Evolutionary conservation across 1,140 invertebrate genomes (phyloP), one percentile per base, ranked within the genome.

Genomic region (Tachypleus tridentatus): DNA sequence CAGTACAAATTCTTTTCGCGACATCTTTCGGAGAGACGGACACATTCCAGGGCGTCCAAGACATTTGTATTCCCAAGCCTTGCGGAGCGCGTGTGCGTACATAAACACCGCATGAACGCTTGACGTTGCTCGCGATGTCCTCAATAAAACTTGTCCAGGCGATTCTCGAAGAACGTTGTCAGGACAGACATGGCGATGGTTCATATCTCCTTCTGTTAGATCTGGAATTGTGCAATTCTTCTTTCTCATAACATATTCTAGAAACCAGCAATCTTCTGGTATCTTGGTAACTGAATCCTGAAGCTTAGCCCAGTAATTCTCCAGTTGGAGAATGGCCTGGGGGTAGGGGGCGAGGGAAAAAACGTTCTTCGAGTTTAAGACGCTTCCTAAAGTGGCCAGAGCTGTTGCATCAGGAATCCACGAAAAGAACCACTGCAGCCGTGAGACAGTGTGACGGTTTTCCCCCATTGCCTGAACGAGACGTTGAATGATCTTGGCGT

Each of bases 71-170:
- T 62, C 61, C 70, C 78, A 78, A 4, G 78, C 78, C 49, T 73
- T 72, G 5, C 73, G 73, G 50, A 79, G 70, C 0, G 77, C 77
- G 58, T 70, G 70, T 47, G 77, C 77, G 64, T 78, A 77, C 3
- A 75, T 73, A 62, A 74, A 78, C 5, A 79, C 72, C 6, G 76
- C 73, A 67, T 79, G 77, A 4, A 80, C 70, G 5, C 76, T 74
- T 4, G 78, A 74, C 51, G 77, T 72, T 5, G 77, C 77, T 66
- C 74, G 74, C 63, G 70, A 73, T 60, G 62, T 64, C 58, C 79
- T 73, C 10, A 70, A 61, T 57, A 75, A 57, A 3, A 61, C 50
- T 6, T 73, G 72, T 58, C 66, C 61, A 5, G 58, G 72, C 49
- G 56, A 68, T 67, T 78, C 76, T 6, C 67, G 66, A 57, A 73